Percentiles rank a stretch among this genome's conserved stretches.
These are phyloP conservation scores for Heliconius hortense DNA, from an alignment of 2,888 invertebrate genomes.

Conservation along the genomic window DNA sequence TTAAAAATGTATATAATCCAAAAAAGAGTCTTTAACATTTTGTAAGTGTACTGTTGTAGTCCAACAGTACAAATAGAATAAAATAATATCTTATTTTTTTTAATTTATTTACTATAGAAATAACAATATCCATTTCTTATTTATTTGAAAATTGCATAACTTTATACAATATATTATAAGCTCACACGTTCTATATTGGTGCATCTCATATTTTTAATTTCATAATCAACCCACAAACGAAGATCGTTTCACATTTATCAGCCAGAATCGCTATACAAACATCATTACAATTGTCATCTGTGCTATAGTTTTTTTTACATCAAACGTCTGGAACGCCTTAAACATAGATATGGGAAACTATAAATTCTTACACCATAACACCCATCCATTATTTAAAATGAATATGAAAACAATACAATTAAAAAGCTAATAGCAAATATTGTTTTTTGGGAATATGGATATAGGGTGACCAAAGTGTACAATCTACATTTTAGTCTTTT, in stretches of 20 bases:
- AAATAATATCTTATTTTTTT: not conserved
- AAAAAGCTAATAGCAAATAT: not conserved
- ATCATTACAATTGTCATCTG: conserved; percentile 26
- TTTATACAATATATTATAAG: conserved; percentile 4
- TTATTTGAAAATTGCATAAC: not conserved
- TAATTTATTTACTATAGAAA: not conserved
- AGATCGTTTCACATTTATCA: conserved; percentile 21
- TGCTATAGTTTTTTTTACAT: not conserved
- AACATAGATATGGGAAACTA: not conserved
- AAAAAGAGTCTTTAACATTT: no score
- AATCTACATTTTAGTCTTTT: not conserved
- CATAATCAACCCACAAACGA: conserved; percentile 20
- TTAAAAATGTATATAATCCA: not conserved
- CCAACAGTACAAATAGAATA: not conserved
- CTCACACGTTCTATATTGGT: conserved; percentile 13
- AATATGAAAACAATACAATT: not conserved
- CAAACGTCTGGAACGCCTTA: conserved; percentile 1
- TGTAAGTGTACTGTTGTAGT: not conserved
- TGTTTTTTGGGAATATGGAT: not conserved
- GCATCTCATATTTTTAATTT: conserved; percentile 7
- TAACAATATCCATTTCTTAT: not conserved
- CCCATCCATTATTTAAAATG: not conserved
- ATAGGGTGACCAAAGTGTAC: not conserved
- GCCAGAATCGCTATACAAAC: conserved; percentile 12
- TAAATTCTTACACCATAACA: conserved; percentile 9